Evolutionary conservation across 2,797 vertebrate genomes (phyloP).

Genomic region (Microchirus variegatus): DNA sequence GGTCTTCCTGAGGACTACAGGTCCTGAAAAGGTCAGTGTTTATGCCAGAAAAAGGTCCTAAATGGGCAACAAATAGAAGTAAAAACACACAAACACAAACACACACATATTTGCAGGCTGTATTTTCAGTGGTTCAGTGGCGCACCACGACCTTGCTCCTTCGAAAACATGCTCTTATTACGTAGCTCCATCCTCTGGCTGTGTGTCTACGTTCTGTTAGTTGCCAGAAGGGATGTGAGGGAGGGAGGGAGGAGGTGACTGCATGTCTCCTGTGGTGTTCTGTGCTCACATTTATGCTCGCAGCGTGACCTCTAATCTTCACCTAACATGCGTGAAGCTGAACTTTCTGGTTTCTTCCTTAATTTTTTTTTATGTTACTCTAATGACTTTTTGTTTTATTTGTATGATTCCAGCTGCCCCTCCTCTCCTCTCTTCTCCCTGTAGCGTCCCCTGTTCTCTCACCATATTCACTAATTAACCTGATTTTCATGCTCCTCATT

Average conservation of each 20-base stretch:
- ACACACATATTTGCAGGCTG: constrained; percentile 11
- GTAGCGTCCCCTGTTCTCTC: constrained; percentile 10
- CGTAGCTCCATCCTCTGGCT: constrained; percentile 13
- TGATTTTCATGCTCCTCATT: constrained; percentile 61
- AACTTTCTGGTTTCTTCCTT: background rate
- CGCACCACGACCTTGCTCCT: constrained; percentile 26
- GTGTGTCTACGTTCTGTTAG: constrained; percentile 9
- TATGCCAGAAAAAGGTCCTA: too few relatives aligned
- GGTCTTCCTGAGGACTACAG: too few relatives aligned
- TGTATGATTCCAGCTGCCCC: background rate
- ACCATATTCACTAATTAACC: constrained; percentile 68
- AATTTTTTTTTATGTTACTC: background rate
- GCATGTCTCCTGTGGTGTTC: background rate
- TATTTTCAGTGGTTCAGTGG: constrained; percentile 5
- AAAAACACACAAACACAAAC: constrained; percentile 7
- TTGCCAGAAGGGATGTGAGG: background rate
- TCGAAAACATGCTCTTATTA: constrained; percentile 24
- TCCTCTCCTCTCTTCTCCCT: background rate
- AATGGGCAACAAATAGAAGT: background rate
- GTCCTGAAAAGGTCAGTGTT: too few relatives aligned
- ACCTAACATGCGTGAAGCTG: too few relatives aligned
- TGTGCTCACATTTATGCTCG: too few relatives aligned
- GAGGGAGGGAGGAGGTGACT: background rate
- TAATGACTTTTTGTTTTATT: too few relatives aligned
- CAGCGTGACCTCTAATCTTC: too few relatives aligned